Conservation (phyloP, 2,113 vertebrate species). For the Melanerpes formicivorus region DNA sequence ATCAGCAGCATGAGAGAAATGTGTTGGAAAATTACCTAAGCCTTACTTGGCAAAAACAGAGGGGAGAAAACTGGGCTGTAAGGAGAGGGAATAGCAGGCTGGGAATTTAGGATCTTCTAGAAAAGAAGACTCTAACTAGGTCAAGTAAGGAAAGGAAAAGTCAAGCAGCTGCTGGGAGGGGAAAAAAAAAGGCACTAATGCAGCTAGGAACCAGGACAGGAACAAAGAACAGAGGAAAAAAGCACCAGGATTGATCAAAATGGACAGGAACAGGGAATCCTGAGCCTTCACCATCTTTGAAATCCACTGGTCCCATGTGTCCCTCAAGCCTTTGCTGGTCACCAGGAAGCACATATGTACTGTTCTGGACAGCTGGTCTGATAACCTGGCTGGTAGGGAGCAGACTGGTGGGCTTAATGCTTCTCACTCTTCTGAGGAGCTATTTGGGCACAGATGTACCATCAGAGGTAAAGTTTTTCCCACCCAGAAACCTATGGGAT, state of each 20-base stretch:
- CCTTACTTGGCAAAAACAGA: neutral
- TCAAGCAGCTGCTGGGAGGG: neutral
- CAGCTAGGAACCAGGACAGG: neutral
- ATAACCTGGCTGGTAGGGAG: neutral
- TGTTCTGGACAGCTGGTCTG: neutral
- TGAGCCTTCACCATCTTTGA: neutral
- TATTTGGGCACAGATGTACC: neutral
- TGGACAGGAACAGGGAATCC: neutral
- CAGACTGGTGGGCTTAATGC: neutral
- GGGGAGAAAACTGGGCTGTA: neutral
- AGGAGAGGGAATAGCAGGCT: neutral
- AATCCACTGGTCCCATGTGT: fast-evolving
- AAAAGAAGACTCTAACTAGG: neutral
- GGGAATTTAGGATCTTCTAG: slow-evolving; percentile 15
- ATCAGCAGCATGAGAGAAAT: neutral
- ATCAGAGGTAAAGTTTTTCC: neutral
- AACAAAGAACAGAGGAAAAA: neutral
- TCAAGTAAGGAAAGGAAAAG: neutral
- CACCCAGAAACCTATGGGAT: neutral
- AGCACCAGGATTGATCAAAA: neutral
- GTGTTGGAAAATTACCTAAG: slow-evolving; percentile 5
- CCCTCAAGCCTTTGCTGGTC: neutral
- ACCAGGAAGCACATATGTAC: neutral
- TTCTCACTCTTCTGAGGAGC: neutral
- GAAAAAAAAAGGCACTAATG: neutral